Conservation (phyloP, 1,140 invertebrate species). For the Episyrphus balteatus region DNA sequence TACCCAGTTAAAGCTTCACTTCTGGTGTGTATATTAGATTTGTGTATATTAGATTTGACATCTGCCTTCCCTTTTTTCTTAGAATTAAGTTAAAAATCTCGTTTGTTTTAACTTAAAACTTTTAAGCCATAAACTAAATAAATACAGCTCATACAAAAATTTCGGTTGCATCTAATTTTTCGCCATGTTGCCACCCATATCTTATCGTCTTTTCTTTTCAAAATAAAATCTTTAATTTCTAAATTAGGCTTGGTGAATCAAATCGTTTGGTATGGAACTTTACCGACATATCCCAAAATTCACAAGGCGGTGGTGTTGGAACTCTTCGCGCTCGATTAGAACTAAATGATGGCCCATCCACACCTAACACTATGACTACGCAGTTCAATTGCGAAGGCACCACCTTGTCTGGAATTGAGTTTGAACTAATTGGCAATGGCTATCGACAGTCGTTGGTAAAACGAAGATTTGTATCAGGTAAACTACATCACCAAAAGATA, state of each 20-base stretch:
- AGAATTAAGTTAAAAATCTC: too few species aligned
- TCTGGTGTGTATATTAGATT: too few species aligned
- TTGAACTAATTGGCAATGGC: slow-evolving; percentile 76
- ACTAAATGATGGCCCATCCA: slow-evolving; percentile 65
- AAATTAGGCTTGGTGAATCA: slow-evolving; percentile 67
- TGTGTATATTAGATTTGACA: too few species aligned
- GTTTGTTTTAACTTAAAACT: too few species aligned
- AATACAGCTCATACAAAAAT: too few species aligned
- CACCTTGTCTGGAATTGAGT: slow-evolving; percentile 86
- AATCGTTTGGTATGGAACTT: slow-evolving; percentile 84
- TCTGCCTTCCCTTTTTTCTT: too few species aligned
- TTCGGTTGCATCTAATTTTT: too few species aligned
- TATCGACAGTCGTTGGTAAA: slow-evolving; percentile 91
- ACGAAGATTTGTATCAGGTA: slow-evolving; percentile 86
- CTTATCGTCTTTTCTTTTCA: too few species aligned
- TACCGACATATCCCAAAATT: slow-evolving; percentile 80
- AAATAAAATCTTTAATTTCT: neutral
- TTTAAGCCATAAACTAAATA: too few species aligned
- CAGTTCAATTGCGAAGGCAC: slow-evolving; percentile 94
- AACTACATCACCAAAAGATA: slow-evolving; percentile 16
- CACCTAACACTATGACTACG: slow-evolving; percentile 70
- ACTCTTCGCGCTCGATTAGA: slow-evolving; percentile 84
- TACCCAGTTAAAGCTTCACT: too few species aligned
- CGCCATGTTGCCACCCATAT: too few species aligned
- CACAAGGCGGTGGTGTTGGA: slow-evolving; percentile 77